Evolutionary conservation across 2,888 invertebrate genomes (phyloP).

Genomic region (Dynastes maya): DNA sequence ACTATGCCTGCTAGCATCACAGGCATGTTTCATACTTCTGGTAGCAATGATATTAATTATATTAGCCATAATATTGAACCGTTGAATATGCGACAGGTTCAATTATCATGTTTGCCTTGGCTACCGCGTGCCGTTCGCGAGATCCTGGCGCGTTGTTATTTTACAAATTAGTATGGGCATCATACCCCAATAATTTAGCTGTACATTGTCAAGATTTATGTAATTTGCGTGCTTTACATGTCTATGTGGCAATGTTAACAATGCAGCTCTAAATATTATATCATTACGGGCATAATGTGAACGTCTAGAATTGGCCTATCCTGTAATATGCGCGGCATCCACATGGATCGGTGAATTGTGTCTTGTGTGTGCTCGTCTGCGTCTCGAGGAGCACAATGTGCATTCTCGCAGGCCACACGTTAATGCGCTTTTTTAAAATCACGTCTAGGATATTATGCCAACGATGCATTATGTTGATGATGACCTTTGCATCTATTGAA

Average conservation of each 20-base stretch:
- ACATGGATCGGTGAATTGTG: too few species aligned
- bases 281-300: neutral
- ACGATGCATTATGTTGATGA: too few species aligned
- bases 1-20: too few species aligned
- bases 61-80: slow-evolving; percentile 14
- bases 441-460: too few species aligned
- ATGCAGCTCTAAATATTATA: slow-evolving; percentile 29
- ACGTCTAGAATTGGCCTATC: neutral
- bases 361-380: too few species aligned
- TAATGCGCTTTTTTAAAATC: too few species aligned
- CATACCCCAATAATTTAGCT: slow-evolving; percentile 16
- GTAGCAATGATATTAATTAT: slow-evolving; percentile 1
- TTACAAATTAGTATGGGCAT: slow-evolving; percentile 11
- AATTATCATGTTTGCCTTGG: neutral
- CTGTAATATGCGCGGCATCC: too few species aligned
- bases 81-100: neutral
- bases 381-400: too few species aligned
- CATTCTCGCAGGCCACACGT: too few species aligned
- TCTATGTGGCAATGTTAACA: slow-evolving; percentile 13
- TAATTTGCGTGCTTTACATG: slow-evolving; percentile 27
- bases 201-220: slow-evolving; percentile 18
- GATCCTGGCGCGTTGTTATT: slow-evolving; percentile 6
- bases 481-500: too few species aligned
- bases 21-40: neutral
- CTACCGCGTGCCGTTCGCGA: neutral